Base-by-base conservation (phyloP, 2,797 vertebrate species). In the Orestias chungarensis region DNA sequence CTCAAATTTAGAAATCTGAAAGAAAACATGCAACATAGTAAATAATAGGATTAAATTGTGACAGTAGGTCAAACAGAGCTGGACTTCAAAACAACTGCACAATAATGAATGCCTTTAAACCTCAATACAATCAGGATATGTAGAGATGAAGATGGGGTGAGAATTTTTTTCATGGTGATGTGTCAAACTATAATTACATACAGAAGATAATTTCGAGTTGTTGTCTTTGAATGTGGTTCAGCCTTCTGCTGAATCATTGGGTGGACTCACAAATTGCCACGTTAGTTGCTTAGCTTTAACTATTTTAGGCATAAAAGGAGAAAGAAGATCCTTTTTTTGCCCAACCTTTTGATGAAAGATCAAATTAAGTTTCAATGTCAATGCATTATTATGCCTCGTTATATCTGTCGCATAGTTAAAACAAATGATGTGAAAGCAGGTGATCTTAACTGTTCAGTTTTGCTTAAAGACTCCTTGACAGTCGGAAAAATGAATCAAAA, bases 401-500 rank as follows among this genome's bases (percentile, higher is more conserved):
- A 35, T 23, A 20, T 35, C 31, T 35, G 55, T 59, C 5, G 18
- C 31, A 18, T 31, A 23, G 10, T 10, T 59, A 59, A 35, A 59
- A 59, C 23, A 12, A 23, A 35, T 59, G 31, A 1, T 23, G 18
- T 35, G 18, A 59, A 23, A 59, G 31, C 31, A 59, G 35, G 31
- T 3, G 1, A 29, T 57, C 54, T 33, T 31, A 57, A 33, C 15
- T 4, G 6, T 57, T 57, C 54, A 4, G 29, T 57, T 31, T 33
- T 57, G 31, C 29, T n/a, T 35, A 14, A 62, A 62, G 33, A n/a
- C 20, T 20, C 43, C 12, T 31, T 54, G 78, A 33, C 75, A 43
- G 59, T 40, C 18, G 69, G 74, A 15, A 46, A 31, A 15, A 62
- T 10, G 11, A 46, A 31, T 35, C 20, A 18, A 10, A 18, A 59